Evolutionary conservation across 2,888 invertebrate genomes (phyloP).

Genomic region (Drosophila pullipes): DNA sequence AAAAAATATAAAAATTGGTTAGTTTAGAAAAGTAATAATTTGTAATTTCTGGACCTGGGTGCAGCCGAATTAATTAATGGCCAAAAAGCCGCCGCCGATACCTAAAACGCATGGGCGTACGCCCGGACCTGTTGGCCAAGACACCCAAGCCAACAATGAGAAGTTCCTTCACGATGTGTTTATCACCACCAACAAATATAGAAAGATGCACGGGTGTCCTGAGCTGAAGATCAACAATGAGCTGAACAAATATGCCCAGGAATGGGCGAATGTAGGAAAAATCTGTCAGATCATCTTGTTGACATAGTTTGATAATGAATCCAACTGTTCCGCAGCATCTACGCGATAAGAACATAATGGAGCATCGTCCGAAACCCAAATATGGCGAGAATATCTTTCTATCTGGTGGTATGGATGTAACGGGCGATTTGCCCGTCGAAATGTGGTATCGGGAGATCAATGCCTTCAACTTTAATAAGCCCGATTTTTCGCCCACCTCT

Average conservation of each 20-base stretch:
- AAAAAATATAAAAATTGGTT: slow-evolving; percentile 10
- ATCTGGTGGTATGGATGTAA: slow-evolving; percentile 89
- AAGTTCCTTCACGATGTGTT: slow-evolving; percentile 61
- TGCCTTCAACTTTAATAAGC: slow-evolving; percentile 88
- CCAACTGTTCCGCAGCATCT: slow-evolving; percentile 56
- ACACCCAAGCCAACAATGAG: slow-evolving; percentile 65
- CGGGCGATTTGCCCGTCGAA: slow-evolving; percentile 74
- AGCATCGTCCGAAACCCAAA: slow-evolving; percentile 91
- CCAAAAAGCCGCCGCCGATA: slow-evolving; percentile 52
- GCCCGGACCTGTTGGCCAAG: slow-evolving; percentile 63
- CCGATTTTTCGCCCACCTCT: slow-evolving; percentile 88
- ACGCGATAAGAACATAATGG: slow-evolving; percentile 87
- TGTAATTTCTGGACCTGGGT: slow-evolving; percentile 33
- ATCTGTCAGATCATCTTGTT: too few species aligned
- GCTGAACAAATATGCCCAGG: slow-evolving; percentile 89
- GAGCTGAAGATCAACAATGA: slow-evolving; percentile 89
- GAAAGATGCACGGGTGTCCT: slow-evolving; percentile 89
- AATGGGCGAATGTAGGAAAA: slow-evolving; percentile 89
- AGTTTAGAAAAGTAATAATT: slow-evolving; percentile 5
- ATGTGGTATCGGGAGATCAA: slow-evolving; percentile 92
- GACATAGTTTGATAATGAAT: neutral
- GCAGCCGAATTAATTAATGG: slow-evolving; percentile 38
- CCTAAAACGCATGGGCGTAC: slow-evolving; percentile 58
- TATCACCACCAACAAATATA: slow-evolving; percentile 89
- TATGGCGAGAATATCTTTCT: slow-evolving; percentile 95